Conservation (phyloP, 2,888 invertebrate genomes). For the Troglohyphantes excavatus region DNA sequence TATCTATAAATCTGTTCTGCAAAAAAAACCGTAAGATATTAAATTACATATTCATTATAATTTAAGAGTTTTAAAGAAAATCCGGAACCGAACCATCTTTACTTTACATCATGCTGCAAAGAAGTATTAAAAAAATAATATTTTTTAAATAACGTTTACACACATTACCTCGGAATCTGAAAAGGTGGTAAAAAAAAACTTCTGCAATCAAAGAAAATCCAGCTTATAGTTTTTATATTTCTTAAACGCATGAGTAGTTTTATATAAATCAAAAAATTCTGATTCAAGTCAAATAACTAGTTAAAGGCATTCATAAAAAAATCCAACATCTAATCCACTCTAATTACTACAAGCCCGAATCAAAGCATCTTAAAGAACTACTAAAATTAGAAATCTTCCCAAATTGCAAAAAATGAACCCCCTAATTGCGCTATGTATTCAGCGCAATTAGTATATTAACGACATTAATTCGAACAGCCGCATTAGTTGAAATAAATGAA, state of each 20-base stretch:
- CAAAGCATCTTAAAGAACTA: background rate
- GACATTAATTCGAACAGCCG: slow-evolving; percentile 24
- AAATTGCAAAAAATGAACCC: background rate
- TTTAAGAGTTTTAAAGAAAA: too few relatives aligned
- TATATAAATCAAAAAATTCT: background rate
- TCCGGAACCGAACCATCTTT: too few relatives aligned
- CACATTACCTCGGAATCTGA: background rate
- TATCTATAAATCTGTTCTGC: too few relatives aligned
- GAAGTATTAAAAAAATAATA: too few relatives aligned
- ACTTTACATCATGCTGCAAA: too few relatives aligned
- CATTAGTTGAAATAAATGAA: slow-evolving; percentile 26
- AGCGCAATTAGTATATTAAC: slow-evolving; percentile 32
- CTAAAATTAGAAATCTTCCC: background rate
- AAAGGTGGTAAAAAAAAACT: background rate
- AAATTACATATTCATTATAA: too few relatives aligned
- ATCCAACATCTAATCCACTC: background rate
- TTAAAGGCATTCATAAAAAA: background rate
- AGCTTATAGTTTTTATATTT: background rate
- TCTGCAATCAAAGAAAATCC: slow-evolving; percentile 1
- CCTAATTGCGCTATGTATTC: background rate
- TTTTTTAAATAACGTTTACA: background rate
- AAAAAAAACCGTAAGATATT: too few relatives aligned
- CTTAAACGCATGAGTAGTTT: background rate
- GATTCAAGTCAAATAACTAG: background rate
- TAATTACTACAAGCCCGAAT: background rate